Evolutionary conservation across 2,113 vertebrate species (phyloP), one percentile per base, ranked within the genome.

Genomic region (Jacana jacana): DNA sequence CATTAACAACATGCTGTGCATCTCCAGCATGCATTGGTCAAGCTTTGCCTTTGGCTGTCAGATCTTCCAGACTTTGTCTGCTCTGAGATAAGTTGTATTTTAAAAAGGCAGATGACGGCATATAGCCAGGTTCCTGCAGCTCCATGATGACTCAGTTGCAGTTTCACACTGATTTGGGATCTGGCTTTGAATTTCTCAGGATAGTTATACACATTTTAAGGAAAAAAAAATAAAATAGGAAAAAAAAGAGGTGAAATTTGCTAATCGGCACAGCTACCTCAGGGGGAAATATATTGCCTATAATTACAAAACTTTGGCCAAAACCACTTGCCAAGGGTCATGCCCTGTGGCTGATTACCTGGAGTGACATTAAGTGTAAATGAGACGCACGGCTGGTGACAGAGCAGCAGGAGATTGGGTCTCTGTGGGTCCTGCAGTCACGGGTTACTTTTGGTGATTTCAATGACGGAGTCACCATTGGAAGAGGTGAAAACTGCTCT

Each of bases 131-230:
- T 70, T 86, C 63, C 90, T 7, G 22, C 63, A 72, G 71, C 64
- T 89, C 68, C 49, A 6, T 9, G 44, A 61, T 73, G 95, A 92
- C 68, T 80, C 93, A 88, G 76, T 54, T 73, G 54, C 39, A 37
- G 68, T 40, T 91, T 89, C 83, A 92, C 37, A 66, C 0, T 1
- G 71, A 76, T 88, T 54, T 6, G 16, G 58, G 44, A 7, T 33
- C 57, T 33, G 52, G 24, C 28, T 92, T 91, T 84, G 77, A 91
- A 58, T 66, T 91, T 63, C 54, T 58, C n/a, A 10, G 46, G 35
- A 3, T 6, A 73, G 25, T 37, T 52, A 42, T 1, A 6, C 3
- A 7, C 5, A 18, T n/a, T 86, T 69, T 14, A 40, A 72, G 23
- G 10, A 23, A 31, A 33, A 28, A 17, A 27, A 65, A 63, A 15